phyloP scores from a whole-genome alignment of 2,888 invertebrate genomes.

The Copidosoma aretas region DNA sequence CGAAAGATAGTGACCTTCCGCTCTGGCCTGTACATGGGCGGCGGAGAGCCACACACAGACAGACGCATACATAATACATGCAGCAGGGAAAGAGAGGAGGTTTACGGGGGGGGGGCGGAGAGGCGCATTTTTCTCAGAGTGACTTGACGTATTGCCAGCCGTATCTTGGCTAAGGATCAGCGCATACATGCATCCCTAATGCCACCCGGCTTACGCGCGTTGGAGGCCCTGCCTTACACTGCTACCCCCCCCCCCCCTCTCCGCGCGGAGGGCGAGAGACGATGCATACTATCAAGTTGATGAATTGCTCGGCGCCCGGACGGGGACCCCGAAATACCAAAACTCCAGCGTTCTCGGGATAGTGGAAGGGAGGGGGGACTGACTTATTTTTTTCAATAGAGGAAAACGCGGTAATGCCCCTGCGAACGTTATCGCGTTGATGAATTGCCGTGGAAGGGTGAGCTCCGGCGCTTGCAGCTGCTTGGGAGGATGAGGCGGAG shows the following conservation, averaged over 20 bases:
- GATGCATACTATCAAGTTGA: slow-evolving; percentile 49
- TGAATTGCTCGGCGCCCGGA: slow-evolving; percentile 48
- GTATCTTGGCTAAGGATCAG: slow-evolving; percentile 56
- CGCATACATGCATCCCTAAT: slow-evolving; percentile 57
- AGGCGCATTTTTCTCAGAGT: slow-evolving; percentile 51
- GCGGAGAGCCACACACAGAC: not conserved
- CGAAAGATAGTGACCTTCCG: slow-evolving; percentile 33
- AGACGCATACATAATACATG: slow-evolving; percentile 2
- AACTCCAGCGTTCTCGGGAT: slow-evolving; percentile 3
- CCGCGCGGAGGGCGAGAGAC: slow-evolving; percentile 33
- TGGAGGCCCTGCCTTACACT: slow-evolving; percentile 14
- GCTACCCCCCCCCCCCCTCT: slow-evolving; percentile 1
- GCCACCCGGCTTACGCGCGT: slow-evolving; percentile 46
- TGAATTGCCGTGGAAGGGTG: not conserved
- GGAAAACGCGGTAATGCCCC: not conserved
- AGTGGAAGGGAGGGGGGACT: not conserved
- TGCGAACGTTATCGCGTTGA: not conserved
- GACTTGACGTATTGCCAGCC: slow-evolving; percentile 53
- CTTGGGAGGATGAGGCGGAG: not conserved
- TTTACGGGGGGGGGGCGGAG: not conserved
- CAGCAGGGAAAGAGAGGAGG: slow-evolving; percentile 2
- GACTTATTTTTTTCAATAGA: not conserved
- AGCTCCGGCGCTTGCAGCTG: not conserved
- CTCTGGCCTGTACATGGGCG: not conserved
- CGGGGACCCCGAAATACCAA: slow-evolving; percentile 25